Evolutionary conservation across 1,140 invertebrate species (phyloP).

Genomic region (Asbolus verrucosus): DNA sequence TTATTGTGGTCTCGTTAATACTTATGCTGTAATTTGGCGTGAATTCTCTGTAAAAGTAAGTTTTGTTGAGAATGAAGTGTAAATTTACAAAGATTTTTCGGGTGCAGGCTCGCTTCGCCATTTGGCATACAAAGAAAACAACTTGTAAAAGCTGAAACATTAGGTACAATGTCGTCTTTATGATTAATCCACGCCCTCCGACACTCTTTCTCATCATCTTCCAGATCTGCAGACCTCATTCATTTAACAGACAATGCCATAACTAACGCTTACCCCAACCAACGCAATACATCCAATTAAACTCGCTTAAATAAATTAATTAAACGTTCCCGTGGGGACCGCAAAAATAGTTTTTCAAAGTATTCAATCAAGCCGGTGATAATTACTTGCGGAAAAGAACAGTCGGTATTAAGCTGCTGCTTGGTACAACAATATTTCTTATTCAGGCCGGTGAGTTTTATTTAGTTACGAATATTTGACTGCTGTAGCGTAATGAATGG

Average conservation of each 20-base stretch:
- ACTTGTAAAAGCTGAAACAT: slow-evolving; percentile 49
- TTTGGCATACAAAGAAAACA: slow-evolving; percentile 43
- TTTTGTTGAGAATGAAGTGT: slow-evolving; percentile 32
- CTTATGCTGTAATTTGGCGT: too few relatives aligned
- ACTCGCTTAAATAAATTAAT: slow-evolving; percentile 30
- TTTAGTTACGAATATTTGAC: neutral
- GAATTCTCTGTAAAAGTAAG: too few relatives aligned
- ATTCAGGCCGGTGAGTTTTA: slow-evolving; percentile 3
- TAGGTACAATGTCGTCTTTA: slow-evolving; percentile 41
- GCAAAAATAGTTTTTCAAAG: slow-evolving; percentile 18
- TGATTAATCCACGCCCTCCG: slow-evolving; percentile 26
- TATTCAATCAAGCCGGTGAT: slow-evolving; percentile 16
- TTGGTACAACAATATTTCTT: neutral
- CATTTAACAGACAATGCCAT: slow-evolving; percentile 35
- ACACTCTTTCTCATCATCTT: slow-evolving; percentile 25
- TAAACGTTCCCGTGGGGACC: slow-evolving; percentile 1
- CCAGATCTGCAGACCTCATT: slow-evolving; percentile 33
- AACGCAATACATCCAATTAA: slow-evolving; percentile 28
- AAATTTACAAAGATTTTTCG: too few relatives aligned
- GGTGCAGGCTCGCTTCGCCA: slow-evolving; percentile 6
- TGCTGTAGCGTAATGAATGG: neutral
- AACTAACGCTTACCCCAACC: slow-evolving; percentile 25
- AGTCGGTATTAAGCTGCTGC: neutral
- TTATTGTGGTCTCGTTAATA: too few relatives aligned
- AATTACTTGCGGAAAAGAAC: neutral